Conservation (phyloP, 2,113 vertebrate genomes). For the Notothenia rossii region DNA sequence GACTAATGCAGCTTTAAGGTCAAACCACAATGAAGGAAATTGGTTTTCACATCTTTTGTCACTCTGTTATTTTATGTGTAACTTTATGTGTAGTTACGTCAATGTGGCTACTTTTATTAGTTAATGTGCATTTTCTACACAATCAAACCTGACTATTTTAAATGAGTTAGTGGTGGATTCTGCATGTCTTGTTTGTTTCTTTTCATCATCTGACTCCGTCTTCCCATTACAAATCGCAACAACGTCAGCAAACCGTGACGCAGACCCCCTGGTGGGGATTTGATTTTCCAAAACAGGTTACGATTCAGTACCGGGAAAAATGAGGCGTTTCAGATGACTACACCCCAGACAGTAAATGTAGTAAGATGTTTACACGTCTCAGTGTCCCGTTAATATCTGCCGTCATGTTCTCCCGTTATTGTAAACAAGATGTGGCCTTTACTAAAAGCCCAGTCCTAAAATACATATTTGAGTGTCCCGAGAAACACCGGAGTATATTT, state of each 20-base stretch:
- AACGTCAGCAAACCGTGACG: slow-evolving; percentile 9
- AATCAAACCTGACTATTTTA: not conserved
- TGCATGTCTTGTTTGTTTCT: not conserved
- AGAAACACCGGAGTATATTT: slow-evolving; percentile 24
- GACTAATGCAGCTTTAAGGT: slow-evolving; percentile 32
- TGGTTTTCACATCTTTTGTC: not conserved
- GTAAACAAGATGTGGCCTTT: slow-evolving; percentile 44
- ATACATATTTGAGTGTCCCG: slow-evolving; percentile 59
- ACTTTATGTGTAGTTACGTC: too few relatives aligned
- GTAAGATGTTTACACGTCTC: slow-evolving; percentile 41
- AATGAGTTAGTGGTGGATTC: not conserved
- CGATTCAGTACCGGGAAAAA: slow-evolving; percentile 1
- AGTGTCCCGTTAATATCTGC: slow-evolving; percentile 32
- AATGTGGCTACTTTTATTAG: not conserved
- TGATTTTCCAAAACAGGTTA: slow-evolving; percentile 29
- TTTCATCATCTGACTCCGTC: too few relatives aligned
- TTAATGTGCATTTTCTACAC: slow-evolving; percentile 4
- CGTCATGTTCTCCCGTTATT: slow-evolving; percentile 31
- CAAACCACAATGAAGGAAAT: not conserved
- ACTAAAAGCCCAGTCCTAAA: slow-evolving; percentile 33
- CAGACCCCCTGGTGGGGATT: slow-evolving; percentile 34
- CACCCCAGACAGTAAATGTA: slow-evolving; percentile 42
- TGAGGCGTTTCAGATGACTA: slow-evolving; percentile 28
- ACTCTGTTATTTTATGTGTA: not conserved
- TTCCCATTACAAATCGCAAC: not conserved